A percentile compares a stretch with the other conserved stretches of the same genome.
Conservation (phyloP, 2,888 invertebrate genomes). For the Eristalis intricaria region DNA sequence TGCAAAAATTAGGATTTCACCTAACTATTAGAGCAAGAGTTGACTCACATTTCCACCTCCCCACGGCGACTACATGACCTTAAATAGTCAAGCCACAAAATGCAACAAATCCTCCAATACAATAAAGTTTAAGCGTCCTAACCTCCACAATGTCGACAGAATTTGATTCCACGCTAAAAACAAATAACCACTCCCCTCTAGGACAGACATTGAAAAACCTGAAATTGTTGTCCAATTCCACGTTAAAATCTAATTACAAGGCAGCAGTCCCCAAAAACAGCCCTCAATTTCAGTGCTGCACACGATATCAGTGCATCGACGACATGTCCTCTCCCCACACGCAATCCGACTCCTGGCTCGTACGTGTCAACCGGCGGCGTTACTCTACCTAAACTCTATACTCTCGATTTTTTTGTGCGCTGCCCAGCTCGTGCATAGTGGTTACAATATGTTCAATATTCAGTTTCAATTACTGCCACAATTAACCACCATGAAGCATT, state of each 20-base stretch:
- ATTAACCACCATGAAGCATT: conserved; percentile 67
- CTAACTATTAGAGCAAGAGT: no score
- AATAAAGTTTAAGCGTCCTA: no score
- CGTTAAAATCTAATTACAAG: conserved; percentile 12
- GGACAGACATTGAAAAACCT: neutral
- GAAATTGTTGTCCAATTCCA: neutral
- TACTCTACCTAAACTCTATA: conserved; percentile 6
- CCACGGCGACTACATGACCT: no score
- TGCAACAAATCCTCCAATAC: no score
- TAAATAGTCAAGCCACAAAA: no score
- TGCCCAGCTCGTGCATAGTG: conserved; percentile 7
- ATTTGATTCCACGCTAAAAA: neutral
- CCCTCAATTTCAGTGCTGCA: conserved; percentile 3
- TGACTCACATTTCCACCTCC: no score
- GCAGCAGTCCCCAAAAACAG: conserved; percentile 22
- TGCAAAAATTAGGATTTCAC: no score
- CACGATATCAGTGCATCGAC: neutral
- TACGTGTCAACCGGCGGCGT: conserved; percentile 30
- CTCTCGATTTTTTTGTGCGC: neutral
- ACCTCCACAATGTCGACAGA: neutral
- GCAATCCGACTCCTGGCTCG: conserved; percentile 52
- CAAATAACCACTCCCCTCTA: neutral
- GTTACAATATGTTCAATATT: conserved; percentile 44
- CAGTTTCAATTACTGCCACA: conserved; percentile 68
- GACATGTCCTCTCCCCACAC: conserved; percentile 6